Evolutionary conservation across 2,797 vertebrate species (phyloP).

Genomic region (Melanotaenia boesemani): DNA sequence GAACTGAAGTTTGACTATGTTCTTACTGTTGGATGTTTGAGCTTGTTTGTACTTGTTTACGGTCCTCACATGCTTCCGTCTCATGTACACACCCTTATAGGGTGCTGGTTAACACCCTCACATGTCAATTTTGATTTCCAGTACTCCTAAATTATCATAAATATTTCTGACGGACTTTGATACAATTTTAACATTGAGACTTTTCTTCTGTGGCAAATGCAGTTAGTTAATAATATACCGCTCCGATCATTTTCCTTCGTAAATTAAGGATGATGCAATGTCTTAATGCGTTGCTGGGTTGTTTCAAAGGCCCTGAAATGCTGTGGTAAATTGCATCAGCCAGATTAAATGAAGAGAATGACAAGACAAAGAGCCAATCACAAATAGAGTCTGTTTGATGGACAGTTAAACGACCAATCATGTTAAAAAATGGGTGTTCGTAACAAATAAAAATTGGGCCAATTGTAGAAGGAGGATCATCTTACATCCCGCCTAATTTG

Average conservation of each 20-base stretch:
- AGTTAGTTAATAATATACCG: not conserved
- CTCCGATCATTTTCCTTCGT: not conserved
- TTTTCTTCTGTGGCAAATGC: not conserved
- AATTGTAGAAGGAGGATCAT: conserved; percentile 30
- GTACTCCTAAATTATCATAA: not conserved
- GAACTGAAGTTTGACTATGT: not conserved
- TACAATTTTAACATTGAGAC: not conserved
- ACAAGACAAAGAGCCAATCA: conserved; percentile 64
- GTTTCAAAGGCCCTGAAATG: conserved; percentile 63
- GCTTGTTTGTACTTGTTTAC: conserved; percentile 7
- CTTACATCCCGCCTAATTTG: conserved; percentile 16
- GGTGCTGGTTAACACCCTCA: not conserved
- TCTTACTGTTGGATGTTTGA: conserved; percentile 19
- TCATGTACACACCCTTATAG: conserved; percentile 23
- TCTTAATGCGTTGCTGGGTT: conserved; percentile 34
- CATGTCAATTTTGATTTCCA: conserved; percentile 10
- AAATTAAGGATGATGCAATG: conserved; percentile 75
- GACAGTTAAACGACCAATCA: conserved; percentile 53
- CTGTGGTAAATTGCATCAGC: conserved; percentile 82
- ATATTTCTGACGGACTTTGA: not conserved
- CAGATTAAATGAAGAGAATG: conserved; percentile 36
- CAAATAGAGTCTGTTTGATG: not conserved
- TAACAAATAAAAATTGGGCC: not conserved
- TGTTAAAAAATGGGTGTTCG: fast-evolving
- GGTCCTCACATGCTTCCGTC: not conserved